phyloP scores from a whole-genome alignment of 2,797 vertebrate species.

The Adelosebastes latens region DNA sequence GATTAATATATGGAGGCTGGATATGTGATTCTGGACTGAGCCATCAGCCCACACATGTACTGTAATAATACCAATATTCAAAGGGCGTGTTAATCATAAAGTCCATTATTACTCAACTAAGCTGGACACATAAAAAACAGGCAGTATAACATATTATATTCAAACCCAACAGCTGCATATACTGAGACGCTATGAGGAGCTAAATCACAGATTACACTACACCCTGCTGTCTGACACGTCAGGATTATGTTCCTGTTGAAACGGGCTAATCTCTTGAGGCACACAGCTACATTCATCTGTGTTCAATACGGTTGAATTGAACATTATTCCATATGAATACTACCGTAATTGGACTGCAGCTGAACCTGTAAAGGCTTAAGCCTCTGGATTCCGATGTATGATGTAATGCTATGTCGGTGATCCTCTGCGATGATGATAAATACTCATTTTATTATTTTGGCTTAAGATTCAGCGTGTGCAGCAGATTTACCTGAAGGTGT shows the following conservation, averaged over 20 bases:
- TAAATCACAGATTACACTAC: slow-evolving; percentile 59
- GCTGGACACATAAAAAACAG: slow-evolving; percentile 1
- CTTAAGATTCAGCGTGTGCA: slow-evolving; percentile 12
- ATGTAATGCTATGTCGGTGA: slow-evolving; percentile 16
- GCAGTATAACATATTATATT: neutral
- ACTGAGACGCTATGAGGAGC: neutral
- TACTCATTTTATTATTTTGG: slow-evolving; percentile 29
- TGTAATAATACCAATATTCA: neutral
- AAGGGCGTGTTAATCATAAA: neutral
- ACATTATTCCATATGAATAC: slow-evolving; percentile 26
- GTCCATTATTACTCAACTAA: neutral
- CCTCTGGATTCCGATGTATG: slow-evolving; percentile 12
- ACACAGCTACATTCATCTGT: slow-evolving; percentile 25
- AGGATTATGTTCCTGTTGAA: slow-evolving; percentile 51
- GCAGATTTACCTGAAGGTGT: slow-evolving; percentile 46
- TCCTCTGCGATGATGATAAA: slow-evolving; percentile 26
- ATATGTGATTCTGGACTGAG: neutral
- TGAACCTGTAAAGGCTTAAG: slow-evolving; percentile 25
- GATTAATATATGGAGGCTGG: neutral
- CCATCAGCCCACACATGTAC: neutral
- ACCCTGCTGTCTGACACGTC: slow-evolving; percentile 46
- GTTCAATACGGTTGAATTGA: slow-evolving; percentile 12
- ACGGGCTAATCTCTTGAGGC: slow-evolving; percentile 42
- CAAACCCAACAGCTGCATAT: neutral
- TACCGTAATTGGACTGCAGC: slow-evolving; percentile 16